Conservation (phyloP, 2,888 invertebrate species). For the Eristalis intricaria region DNA sequence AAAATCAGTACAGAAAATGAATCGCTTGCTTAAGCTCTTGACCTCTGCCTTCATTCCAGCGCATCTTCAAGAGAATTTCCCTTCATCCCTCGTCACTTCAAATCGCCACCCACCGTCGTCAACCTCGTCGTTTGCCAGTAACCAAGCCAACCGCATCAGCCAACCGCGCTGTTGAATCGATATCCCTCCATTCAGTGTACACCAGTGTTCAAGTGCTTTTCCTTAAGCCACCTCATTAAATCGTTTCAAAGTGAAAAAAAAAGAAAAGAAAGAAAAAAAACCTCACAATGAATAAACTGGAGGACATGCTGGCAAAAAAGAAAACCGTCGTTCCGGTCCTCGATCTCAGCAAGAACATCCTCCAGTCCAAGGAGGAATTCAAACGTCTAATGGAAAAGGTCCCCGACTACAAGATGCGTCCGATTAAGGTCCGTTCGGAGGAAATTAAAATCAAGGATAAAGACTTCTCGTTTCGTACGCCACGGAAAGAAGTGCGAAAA, state of each 20-base stretch:
- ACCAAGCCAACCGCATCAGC: background rate
- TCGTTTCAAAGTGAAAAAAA: background rate
- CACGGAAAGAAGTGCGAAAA: conserved; percentile 87
- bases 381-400: conserved; percentile 91
- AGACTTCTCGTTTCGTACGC: conserved; percentile 88
- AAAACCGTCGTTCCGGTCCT: conserved; percentile 92
- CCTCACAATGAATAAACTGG: conserved; percentile 85
- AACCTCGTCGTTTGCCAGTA: background rate
- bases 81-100: background rate
- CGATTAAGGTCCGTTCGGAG: conserved; percentile 91
- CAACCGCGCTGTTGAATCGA: background rate
- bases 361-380: conserved; percentile 91
- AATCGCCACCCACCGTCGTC: background rate
- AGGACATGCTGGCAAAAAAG: conserved; percentile 92
- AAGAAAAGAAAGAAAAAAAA: conserved; percentile 14
- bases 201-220: background rate
- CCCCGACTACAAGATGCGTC: conserved; percentile 93
- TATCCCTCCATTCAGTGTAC: background rate
- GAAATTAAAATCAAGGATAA: conserved; percentile 89
- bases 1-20: too few species aligned
- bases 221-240: background rate
- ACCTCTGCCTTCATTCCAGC: background rate
- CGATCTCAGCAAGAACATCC: conserved; percentile 90
- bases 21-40: background rate
- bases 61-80: background rate